Percentiles rank a stretch among this genome's conserved stretches.
Evolutionary conservation across 2,113 vertebrate genomes (phyloP).

Genomic region (Alexandromys fortis): DNA sequence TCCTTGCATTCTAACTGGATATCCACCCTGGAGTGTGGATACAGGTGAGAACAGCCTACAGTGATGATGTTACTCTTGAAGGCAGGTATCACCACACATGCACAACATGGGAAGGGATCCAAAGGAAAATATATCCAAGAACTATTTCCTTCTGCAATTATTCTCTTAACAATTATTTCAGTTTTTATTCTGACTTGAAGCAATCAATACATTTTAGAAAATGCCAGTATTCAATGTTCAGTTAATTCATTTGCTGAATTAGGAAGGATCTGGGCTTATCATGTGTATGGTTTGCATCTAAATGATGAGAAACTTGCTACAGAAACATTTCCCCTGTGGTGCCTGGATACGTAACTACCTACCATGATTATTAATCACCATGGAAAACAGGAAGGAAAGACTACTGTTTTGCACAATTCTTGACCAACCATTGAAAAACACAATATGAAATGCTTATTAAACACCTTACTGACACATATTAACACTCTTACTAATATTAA

Average conservation of each 20-base stretch:
- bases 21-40: background rate
- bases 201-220: conserved; percentile 34
- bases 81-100: background rate
- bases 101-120: background rate
- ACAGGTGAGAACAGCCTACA: background rate
- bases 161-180: background rate
- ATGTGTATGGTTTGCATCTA: background rate
- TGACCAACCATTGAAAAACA: conserved; percentile 48
- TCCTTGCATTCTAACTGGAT: background rate
- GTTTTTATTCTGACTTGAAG: background rate
- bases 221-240: background rate
- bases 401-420: conserved; percentile 63
- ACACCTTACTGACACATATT: conserved; percentile 66
- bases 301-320: background rate
- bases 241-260: conserved; percentile 11
- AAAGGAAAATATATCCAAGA: background rate
- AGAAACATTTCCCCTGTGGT: background rate
- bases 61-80: background rate
- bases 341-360: background rate
- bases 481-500: conserved; percentile 71
- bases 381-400: conserved; percentile 46
- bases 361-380: background rate
- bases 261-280: background rate
- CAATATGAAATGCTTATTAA: conserved; percentile 67
- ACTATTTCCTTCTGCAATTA: background rate